phyloP scores from a whole-genome alignment of 1,140 invertebrate species.

The Psix sp. region DNA sequence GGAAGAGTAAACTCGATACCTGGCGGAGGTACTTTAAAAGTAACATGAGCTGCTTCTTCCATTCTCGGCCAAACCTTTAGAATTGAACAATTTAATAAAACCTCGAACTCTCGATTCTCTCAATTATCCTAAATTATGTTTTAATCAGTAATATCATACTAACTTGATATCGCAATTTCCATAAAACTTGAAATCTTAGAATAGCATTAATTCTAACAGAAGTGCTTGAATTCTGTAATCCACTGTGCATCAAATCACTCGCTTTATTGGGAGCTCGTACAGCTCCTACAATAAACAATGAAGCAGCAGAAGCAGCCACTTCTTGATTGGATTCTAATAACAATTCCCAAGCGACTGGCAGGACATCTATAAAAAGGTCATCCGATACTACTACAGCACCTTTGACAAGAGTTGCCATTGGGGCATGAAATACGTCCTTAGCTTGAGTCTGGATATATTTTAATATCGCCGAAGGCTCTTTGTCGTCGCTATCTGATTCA shows the following conservation, averaged over 20 bases:
- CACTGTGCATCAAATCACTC: conserved; percentile 90
- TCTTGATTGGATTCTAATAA: conserved; percentile 89
- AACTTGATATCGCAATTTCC: conserved; percentile 97
- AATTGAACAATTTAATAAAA: conserved; percentile 1
- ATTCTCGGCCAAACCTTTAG: conserved; percentile 96
- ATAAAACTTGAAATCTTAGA: conserved; percentile 94
- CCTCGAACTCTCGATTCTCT: background rate
- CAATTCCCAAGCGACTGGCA: conserved; percentile 95
- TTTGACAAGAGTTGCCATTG: conserved; percentile 92
- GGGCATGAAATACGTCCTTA: conserved; percentile 92
- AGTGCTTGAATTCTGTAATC: conserved; percentile 89
- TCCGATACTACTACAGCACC: conserved; percentile 92
- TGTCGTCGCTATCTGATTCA: conserved; percentile 74
- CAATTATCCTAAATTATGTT: background rate
- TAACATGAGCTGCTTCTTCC: conserved; percentile 96
- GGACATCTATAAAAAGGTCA: conserved; percentile 90
- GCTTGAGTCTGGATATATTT: conserved; percentile 92
- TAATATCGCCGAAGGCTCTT: conserved; percentile 84
- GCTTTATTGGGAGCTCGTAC: conserved; percentile 93
- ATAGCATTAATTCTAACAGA: conserved; percentile 87
- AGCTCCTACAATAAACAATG: conserved; percentile 93
- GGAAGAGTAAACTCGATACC: conserved; percentile 99
- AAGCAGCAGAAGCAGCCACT: conserved; percentile 87
- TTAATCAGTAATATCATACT: conserved; percentile 11
- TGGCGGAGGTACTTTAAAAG: conserved; percentile 98